Base-by-base conservation (phyloP, 2,113 vertebrate species). In the Passer montanus region DNA sequence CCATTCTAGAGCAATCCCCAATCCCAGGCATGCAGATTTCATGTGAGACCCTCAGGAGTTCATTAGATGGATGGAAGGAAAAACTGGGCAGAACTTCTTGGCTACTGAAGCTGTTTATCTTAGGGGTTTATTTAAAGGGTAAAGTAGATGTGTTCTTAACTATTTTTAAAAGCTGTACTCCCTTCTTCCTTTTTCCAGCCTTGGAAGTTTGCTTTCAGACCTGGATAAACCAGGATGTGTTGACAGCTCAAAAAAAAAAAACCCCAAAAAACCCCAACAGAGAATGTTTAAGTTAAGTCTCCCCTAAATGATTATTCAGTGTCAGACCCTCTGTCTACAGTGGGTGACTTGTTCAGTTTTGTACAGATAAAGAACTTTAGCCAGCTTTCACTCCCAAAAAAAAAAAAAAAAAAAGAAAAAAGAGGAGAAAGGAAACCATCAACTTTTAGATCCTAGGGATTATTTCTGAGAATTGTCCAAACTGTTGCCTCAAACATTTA, bases 261-360 rank as follows among this genome's bases (percentile, higher is more conserved):
- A 41, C 39, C 50, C 50, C 50, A 15, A n/a, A 2, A 58, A 58
- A 16, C 6, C 22, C 28, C 23, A 27, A 41, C 33, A 44, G 60
- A 44, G 76, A 92, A 89, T 60, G 39, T 94, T 95, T 62, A 84
- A 96, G 59, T 95, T 68, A 76, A 62, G 84, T 92, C 63, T 59
- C 4, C 66, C 20, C 2, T 76, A 77, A 87, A 82, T 78, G 68
- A 64, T 86, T 72, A 84, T 87, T 96, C 90, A 83, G 74, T 52
- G 6, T 66, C 79, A 91, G 83, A 6, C 87, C 31, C 62, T 69
- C 28, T n/a, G 5, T 33, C 50, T n/a, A 62, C 70, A 94, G 87
- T 93, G 55, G 85, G 33, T 58, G 76, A 64, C 83, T 95, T 95
- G 93, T 94, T 95, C 39, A 11, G 77, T 46, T 95, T 68, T 8